phyloP scores from a whole-genome alignment of 2,888 invertebrate species.

The Heliconius ismenius region DNA sequence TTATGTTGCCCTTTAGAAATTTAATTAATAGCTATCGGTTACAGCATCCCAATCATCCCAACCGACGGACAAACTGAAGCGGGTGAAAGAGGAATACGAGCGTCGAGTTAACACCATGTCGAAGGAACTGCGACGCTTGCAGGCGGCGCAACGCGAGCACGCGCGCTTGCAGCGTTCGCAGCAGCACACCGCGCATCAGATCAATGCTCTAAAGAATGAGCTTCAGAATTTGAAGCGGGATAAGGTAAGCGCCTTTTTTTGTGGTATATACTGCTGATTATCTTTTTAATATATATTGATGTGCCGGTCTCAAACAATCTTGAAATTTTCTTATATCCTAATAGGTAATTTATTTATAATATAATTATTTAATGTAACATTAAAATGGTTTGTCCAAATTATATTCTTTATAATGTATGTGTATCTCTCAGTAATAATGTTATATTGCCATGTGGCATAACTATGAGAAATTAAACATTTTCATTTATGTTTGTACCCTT shows the following conservation, averaged over 20 bases:
- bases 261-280: background rate
- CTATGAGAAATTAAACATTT: no score
- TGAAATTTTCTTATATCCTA: no score
- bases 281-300: background rate
- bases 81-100: conserved; percentile 94
- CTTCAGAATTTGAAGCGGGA: conserved; percentile 95
- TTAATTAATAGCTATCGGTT: background rate
- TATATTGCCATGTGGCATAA: no score
- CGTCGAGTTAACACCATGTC: conserved; percentile 91
- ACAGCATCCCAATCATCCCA: conserved; percentile 78
- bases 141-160: conserved; percentile 94
- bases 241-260: conserved; percentile 83
- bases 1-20: background rate
- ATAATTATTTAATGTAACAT: no score
- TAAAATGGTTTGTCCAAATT: no score
- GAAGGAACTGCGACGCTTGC: conserved; percentile 90
- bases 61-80: conserved; percentile 87
- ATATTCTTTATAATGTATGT: no score
- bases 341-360: no score
- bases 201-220: conserved; percentile 88
- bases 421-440: no score
- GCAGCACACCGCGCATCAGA: conserved; percentile 94
- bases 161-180: conserved; percentile 91
- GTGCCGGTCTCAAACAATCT: no score
- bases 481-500: no score